phyloP scores from a whole-genome alignment of 2,113 vertebrate genomes.

The Irena cyanogastra region DNA sequence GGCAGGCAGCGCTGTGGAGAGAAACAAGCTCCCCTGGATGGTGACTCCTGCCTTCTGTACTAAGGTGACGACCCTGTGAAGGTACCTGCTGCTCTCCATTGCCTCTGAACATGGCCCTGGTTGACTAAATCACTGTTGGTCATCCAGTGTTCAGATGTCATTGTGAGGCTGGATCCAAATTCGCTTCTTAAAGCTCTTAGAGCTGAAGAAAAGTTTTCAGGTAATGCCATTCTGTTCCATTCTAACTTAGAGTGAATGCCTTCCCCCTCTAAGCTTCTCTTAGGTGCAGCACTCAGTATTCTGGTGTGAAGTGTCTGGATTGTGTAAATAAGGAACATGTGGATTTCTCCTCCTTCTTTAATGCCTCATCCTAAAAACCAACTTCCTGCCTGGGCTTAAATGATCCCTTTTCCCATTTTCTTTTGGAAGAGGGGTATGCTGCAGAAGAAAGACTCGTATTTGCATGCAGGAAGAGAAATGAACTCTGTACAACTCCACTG shows the following conservation, averaged over 20 bases:
- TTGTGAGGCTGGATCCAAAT: background rate
- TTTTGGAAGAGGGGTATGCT: background rate
- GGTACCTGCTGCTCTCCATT: background rate
- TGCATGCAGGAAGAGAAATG: background rate
- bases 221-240: background rate
- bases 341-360: background rate
- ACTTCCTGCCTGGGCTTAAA: background rate
- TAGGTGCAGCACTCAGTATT: background rate
- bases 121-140: background rate
- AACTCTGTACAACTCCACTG: background rate
- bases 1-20: background rate
- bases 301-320: background rate
- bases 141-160: accelerated
- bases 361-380: background rate
- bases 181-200: background rate
- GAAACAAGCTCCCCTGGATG: background rate
- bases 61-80: background rate
- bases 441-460: accelerated
- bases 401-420: background rate
- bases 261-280: background rate
- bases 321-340: background rate
- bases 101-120: background rate
- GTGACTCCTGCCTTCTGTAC: background rate
- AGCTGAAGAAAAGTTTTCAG: background rate
- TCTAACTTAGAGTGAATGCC: background rate